Conservation (phyloP, 2,888 invertebrate species). For the Idaea straminata region DNA sequence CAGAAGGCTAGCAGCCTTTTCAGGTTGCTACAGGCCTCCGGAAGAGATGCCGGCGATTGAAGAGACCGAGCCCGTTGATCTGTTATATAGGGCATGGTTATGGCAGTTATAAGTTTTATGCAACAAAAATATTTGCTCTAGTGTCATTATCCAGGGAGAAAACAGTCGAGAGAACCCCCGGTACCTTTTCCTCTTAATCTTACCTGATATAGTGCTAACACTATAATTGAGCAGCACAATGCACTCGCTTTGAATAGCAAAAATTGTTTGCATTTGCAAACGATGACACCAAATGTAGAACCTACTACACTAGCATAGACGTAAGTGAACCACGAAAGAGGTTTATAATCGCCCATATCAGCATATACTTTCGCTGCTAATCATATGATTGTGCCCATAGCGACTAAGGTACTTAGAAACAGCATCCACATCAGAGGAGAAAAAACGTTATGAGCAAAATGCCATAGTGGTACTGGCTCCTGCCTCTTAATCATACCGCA, state of each 20-base stretch:
- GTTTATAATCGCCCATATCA: slow-evolving; percentile 14
- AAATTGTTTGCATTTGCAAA: slow-evolving; percentile 27
- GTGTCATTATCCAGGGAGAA: no score
- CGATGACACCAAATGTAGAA: slow-evolving; percentile 40
- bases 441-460: slow-evolving; percentile 32
- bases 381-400: slow-evolving; percentile 37
- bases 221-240: slow-evolving; percentile 40
- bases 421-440: slow-evolving; percentile 19
- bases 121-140: no score
- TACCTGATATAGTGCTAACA: slow-evolving; percentile 48
- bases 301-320: slow-evolving; percentile 28
- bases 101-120: no score
- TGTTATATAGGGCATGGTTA: no score
- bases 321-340: slow-evolving; percentile 24
- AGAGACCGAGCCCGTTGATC: no score
- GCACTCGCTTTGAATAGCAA: slow-evolving; percentile 38
- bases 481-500: slow-evolving; percentile 43
- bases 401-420: slow-evolving; percentile 21
- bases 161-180: no score
- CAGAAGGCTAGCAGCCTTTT: no score
- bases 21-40: no score
- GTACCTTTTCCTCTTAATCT: no score
- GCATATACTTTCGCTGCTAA: slow-evolving; percentile 24
- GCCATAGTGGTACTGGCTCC: slow-evolving; percentile 43
- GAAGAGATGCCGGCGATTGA: no score